These are phyloP conservation scores for Psittacula derbiana DNA, from an alignment of 2,797 vertebrate species.

Conservation along the genomic window DNA sequence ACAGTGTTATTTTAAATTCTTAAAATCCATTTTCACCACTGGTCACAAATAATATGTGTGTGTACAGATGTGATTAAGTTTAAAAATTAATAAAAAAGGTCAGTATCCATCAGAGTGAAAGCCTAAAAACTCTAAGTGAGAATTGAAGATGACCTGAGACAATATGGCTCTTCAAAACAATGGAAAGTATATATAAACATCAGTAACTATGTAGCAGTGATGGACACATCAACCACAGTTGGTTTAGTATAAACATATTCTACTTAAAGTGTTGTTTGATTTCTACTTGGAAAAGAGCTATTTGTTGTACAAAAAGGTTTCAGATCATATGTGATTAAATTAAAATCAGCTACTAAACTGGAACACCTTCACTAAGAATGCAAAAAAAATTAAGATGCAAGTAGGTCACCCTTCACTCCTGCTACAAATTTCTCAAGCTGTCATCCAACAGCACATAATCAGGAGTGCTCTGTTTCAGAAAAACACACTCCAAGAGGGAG, in stretches of 20 bases:
- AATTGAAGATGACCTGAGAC: background rate
- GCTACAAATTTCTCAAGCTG: background rate
- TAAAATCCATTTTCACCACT: background rate
- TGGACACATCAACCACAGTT: background rate
- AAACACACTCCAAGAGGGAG: background rate
- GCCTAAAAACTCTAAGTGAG: background rate
- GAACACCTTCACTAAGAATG: background rate
- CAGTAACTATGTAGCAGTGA: background rate
- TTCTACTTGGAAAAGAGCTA: conserved; percentile 19
- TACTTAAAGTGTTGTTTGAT: background rate
- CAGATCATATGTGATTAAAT: conserved; percentile 18
- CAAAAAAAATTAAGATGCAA: background rate
- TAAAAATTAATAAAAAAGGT: background rate
- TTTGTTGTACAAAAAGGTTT: background rate
- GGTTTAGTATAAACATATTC: background rate
- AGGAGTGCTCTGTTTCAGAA: background rate
- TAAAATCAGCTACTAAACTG: background rate
- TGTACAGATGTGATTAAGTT: background rate
- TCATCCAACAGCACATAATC: background rate
- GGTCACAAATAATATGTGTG: background rate
- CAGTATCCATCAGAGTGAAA: rapidly evolving
- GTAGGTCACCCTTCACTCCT: background rate
- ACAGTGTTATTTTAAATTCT: background rate
- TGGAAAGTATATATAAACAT: background rate
- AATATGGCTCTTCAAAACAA: background rate